Evolutionary conservation across 2,888 invertebrate species (phyloP), one percentile per base, ranked within the genome.

Genomic region (Bugula neritina): DNA sequence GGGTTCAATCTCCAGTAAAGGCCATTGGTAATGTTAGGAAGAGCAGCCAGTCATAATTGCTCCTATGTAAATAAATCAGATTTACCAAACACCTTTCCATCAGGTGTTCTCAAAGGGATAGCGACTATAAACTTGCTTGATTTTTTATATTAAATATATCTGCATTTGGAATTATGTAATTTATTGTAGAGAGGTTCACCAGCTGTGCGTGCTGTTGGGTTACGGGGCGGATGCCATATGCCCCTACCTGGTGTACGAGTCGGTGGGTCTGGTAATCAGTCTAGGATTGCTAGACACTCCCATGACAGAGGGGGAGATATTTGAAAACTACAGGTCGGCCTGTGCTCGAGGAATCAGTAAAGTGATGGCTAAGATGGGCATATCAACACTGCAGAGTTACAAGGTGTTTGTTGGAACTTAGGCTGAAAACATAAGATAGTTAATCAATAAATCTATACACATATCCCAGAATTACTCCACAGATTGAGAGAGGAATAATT

Each of bases 311-410:
- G 89, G 90, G 3, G 88, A 90, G 72, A 90, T 97, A 76, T 82
- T 81, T 77, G 79, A 88, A 85, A 89, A 95, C 77, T 99, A 96
- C 85, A 90, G 93, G 57, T 90, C 91, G 76, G 94, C 97, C 55
- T 91, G 92, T 81, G 94, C 94, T 79, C 90, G 93, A 0, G 96
- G 96, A 71, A 91, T 93, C 77, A 89, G 91, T 71, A 94, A 94
- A 85, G 93, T 83, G 52, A 99, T 99, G 98, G 98, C 99, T 2
- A 99, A 99, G 85, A 99, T 99, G 99, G 99, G 99, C 73, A 99
- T 99, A 81, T 96, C 95, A 73, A 99, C 98, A 0, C 86, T 99
- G 55, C 98, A 98, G 84, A 97, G 96, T 0, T 99, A 99, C 86
- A 98, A 97, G 87, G 85, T 84, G 74, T 17, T 72, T 31, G 34